Conservation (phyloP, 2,888 invertebrate species). For the Notodonta dromedarius region DNA sequence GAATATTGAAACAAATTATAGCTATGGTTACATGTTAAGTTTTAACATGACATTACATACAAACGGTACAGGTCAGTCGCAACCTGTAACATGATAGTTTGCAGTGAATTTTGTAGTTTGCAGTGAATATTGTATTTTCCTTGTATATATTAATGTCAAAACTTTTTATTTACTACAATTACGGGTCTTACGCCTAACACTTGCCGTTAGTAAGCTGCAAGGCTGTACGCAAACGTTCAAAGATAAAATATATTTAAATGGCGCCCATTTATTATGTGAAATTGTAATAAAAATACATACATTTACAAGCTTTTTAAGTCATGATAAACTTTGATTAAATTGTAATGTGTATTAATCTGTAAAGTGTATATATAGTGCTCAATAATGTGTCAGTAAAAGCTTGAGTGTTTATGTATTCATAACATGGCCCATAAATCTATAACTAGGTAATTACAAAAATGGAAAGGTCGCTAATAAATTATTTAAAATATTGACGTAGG, state of each 20-base stretch:
- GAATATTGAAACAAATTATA: no score
- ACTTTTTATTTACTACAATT: slow-evolving; percentile 47
- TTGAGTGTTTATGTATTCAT: slow-evolving; percentile 36
- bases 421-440: slow-evolving; percentile 20
- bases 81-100: slow-evolving; percentile 27
- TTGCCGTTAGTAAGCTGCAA: slow-evolving; percentile 35
- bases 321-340: not conserved
- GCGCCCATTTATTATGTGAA: slow-evolving; percentile 12
- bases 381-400: slow-evolving; percentile 18
- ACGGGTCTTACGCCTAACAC: slow-evolving; percentile 54
- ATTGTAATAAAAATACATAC: slow-evolving; percentile 25
- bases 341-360: not conserved
- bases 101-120: slow-evolving; percentile 40
- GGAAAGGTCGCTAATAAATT: slow-evolving; percentile 14
- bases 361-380: slow-evolving; percentile 7
- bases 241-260: slow-evolving; percentile 21
- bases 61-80: not conserved
- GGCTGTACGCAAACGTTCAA: slow-evolving; percentile 30
- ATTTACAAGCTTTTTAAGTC: slow-evolving; percentile 24
- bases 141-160: slow-evolving; percentile 34
- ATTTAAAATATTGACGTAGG: no score
- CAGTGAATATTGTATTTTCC: slow-evolving; percentile 42
- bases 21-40: no score
- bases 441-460: slow-evolving; percentile 28
- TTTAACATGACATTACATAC: not conserved